Conservation (phyloP, 2,113 vertebrate species). For the Rhynchomys soricoides region DNA sequence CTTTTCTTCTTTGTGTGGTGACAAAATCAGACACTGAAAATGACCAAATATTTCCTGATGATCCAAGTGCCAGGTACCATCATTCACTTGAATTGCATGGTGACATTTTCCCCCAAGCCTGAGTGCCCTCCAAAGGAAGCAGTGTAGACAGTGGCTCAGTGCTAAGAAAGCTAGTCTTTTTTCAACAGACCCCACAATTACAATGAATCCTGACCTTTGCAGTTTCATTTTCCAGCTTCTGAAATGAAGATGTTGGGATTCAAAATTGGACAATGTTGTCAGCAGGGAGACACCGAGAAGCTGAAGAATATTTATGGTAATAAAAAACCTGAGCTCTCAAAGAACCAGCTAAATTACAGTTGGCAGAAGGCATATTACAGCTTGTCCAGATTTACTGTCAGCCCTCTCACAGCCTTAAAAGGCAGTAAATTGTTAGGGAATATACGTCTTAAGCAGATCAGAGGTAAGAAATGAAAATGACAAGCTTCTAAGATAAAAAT, state of each 20-base stretch:
- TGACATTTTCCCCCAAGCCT: slow-evolving; percentile 73
- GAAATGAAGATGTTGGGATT: slow-evolving; percentile 80
- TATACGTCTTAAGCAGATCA: slow-evolving; percentile 58
- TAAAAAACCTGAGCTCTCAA: slow-evolving; percentile 77
- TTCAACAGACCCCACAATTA: slow-evolving; percentile 62
- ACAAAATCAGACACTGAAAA: slow-evolving; percentile 69
- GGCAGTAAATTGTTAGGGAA: slow-evolving; percentile 69
- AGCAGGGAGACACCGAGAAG: slow-evolving; percentile 71
- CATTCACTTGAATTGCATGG: slow-evolving; percentile 70
- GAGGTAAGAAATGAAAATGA: slow-evolving; percentile 61
- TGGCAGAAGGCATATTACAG: slow-evolving; percentile 79
- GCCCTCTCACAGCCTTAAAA: slow-evolving; percentile 66
- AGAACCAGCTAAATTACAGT: slow-evolving; percentile 79
- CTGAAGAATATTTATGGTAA: slow-evolving; percentile 78
- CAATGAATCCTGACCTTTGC: slow-evolving; percentile 78
- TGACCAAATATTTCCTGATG: slow-evolving; percentile 63
- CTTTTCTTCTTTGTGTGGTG: slow-evolving; percentile 51
- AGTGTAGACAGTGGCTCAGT: background rate
- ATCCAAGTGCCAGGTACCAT: slow-evolving; percentile 67
- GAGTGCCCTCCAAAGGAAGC: slow-evolving; percentile 53
- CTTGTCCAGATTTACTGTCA: slow-evolving; percentile 76
- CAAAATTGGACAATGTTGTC: slow-evolving; percentile 77
- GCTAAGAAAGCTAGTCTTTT: background rate
- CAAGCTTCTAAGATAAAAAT: slow-evolving; percentile 59
- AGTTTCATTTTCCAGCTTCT: slow-evolving; percentile 73